Percentiles rank a stretch among this genome's conserved stretches.
phyloP scores from a whole-genome alignment of 2,888 invertebrate genomes.

The Patella pellucida region DNA sequence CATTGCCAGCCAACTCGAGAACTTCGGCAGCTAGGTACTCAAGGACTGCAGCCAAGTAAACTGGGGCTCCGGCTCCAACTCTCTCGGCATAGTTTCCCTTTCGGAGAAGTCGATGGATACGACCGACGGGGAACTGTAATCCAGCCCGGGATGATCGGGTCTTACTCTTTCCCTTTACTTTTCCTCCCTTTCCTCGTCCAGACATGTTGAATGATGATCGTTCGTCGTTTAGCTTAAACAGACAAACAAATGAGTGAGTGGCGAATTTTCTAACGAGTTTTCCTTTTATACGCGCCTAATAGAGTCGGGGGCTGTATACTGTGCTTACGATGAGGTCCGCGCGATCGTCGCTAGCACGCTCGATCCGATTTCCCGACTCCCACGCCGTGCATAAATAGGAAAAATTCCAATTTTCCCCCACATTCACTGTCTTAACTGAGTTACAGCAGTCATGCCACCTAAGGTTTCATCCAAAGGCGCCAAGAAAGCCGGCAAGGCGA shows the following conservation, averaged over 20 bases:
- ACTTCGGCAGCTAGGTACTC: conserved; percentile 77
- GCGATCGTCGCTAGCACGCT: too few relatives aligned
- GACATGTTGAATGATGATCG: conserved; percentile 50
- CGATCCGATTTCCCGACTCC: too few relatives aligned
- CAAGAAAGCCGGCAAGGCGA: conserved; percentile 57
- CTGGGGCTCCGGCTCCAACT: conserved; percentile 68
- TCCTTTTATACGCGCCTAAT: too few relatives aligned
- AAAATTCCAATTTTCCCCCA: too few relatives aligned
- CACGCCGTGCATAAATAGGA: too few relatives aligned
- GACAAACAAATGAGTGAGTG: too few relatives aligned
- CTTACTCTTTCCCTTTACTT: conserved; percentile 59
- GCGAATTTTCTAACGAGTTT: too few relatives aligned
- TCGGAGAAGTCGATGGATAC: conserved; percentile 64
- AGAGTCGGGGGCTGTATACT: too few relatives aligned
- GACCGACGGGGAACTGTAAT: conserved; percentile 67
- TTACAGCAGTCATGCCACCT: too few relatives aligned
- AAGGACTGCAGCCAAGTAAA: conserved; percentile 68
- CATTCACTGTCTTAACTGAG: not conserved
- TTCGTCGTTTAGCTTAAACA: too few relatives aligned
- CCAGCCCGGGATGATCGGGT: conserved; percentile 63
- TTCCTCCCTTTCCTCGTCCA: conserved; percentile 68
- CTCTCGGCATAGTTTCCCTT: conserved; percentile 69
- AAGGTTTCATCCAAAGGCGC: conserved; percentile 36
- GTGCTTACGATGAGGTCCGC: too few relatives aligned
- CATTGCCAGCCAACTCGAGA: conserved; percentile 70